Evolutionary conservation across 2,113 vertebrate species (phyloP).

Genomic region (Chascanopsetta lugubris): DNA sequence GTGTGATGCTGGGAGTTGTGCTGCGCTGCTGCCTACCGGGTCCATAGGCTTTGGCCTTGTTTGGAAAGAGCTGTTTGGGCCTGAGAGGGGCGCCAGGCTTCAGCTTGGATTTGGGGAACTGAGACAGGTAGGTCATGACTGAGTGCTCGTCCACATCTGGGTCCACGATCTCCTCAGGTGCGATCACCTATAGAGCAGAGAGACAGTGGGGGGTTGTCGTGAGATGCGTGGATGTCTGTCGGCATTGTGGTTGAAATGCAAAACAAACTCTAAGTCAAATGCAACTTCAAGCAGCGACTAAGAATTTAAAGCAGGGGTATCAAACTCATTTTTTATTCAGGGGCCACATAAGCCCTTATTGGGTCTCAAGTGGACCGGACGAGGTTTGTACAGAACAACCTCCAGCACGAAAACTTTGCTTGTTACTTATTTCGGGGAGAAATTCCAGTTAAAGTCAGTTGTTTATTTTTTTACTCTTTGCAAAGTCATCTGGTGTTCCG

Average conservation of each 20-base stretch:
- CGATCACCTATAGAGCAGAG: constrained; percentile 85
- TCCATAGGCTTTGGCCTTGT: constrained; percentile 89
- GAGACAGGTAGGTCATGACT: constrained; percentile 95
- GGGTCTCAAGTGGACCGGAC: too few species aligned
- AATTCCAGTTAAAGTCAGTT: too few species aligned
- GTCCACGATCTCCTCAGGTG: constrained; percentile 94
- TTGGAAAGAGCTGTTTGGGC: constrained; percentile 87
- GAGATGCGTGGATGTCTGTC: background rate
- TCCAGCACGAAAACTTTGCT: too few species aligned
- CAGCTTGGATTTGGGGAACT: constrained; percentile 94
- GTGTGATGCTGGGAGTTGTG: constrained; percentile 6
- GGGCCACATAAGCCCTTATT: too few species aligned
- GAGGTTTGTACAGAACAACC: too few species aligned
- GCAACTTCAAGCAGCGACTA: too few species aligned
- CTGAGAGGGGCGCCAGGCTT: constrained; percentile 89
- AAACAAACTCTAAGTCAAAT: constrained; percentile 1
- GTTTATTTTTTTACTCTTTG: too few species aligned
- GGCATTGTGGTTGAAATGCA: background rate
- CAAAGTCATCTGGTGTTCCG: too few species aligned
- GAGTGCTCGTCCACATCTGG: constrained; percentile 95
- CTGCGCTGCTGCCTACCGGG: constrained; percentile 81
- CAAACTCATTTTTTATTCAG: too few species aligned
- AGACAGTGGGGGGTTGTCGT: constrained; percentile 7
- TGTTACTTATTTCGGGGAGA: too few species aligned
- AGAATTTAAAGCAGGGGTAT: too few species aligned